Percentiles rank a stretch among this genome's conserved stretches.
These are phyloP conservation scores for Agrochola lota DNA, from an alignment of 2,888 invertebrate species.

Conservation along the genomic window DNA sequence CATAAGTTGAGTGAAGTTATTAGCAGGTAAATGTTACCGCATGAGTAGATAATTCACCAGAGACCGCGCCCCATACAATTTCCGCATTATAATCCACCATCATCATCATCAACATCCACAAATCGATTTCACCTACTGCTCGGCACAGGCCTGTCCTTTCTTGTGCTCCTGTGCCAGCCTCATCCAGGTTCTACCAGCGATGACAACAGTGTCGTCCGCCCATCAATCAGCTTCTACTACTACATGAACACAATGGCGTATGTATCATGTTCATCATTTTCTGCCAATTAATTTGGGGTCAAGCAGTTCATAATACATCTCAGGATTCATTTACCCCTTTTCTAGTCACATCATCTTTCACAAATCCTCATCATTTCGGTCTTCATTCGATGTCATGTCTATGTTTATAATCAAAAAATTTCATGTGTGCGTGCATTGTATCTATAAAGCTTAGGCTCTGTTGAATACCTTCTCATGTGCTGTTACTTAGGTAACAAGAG, in stretches of 20 bases:
- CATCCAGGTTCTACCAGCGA: background rate
- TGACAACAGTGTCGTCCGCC: background rate
- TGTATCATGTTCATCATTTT: background rate
- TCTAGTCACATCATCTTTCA: background rate
- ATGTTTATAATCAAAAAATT: background rate
- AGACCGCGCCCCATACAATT: background rate
- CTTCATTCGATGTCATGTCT: background rate
- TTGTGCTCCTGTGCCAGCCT: background rate
- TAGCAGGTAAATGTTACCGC: conserved; percentile 31
- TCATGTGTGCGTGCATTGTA: background rate
- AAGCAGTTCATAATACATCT: background rate
- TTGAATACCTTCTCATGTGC: background rate
- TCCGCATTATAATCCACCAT: background rate
- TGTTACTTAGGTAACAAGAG: background rate
- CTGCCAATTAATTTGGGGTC: background rate
- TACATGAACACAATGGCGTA: background rate
- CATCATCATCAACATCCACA: background rate
- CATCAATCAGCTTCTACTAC: background rate
- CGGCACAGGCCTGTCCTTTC: background rate
- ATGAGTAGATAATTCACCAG: conserved; percentile 4
- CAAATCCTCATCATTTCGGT: background rate
- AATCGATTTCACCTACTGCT: background rate
- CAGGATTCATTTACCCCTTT: background rate
- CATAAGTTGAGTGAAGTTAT: conserved; percentile 30
- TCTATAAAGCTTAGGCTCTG: background rate